Evolutionary conservation across 2,797 vertebrate species (phyloP), one percentile per base, ranked within the genome.

Genomic region (Vireo griseus): DNA sequence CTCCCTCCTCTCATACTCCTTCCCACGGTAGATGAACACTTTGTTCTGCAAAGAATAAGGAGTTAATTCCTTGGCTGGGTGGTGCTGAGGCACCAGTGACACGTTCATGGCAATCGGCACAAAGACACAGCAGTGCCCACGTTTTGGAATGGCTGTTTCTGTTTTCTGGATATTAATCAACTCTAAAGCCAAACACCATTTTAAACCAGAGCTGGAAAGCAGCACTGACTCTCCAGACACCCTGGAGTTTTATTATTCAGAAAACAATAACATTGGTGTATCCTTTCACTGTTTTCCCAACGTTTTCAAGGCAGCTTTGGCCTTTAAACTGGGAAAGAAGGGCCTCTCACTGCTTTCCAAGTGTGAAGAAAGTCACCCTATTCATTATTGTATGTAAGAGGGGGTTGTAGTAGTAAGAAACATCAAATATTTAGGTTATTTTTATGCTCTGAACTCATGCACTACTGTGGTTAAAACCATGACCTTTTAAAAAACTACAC

Each of bases 21-120:
- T 99, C 21, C 99, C 99, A 6, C 99, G 98, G 94, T 99, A 99
- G 97, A 99, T 99, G 96, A 99, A 99, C 66, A 99, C 98, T 95
- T 99, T 99, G 97, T 99, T 99, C 99, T 99, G 97, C 61, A 94
- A 93, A 58, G 94, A 57, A 92, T 0, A 33, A 86, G 51, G 1
- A 54, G 20, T 45, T n/a, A 29, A 25, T 87, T 63, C 68, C 79
- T 14, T 42, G 51, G 11, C 67, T 67, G 9, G 13, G 6, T 2
- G 35, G 21, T 10, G 47, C 85, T 57, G 37, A 33, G 71, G 66
- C 24, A 76, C 26, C 21, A 40, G 4, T 10, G 22, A 26, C 0
- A 84, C 42, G 10, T 29, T 12, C 5, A 1, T 8, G n/a, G 58
- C 33, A 9, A 6, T 51, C 2, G 18, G 10, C 22, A 65, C n/a